Conservation (phyloP, 1,140 invertebrate genomes). For the Brachionus rotundiformis region DNA sequence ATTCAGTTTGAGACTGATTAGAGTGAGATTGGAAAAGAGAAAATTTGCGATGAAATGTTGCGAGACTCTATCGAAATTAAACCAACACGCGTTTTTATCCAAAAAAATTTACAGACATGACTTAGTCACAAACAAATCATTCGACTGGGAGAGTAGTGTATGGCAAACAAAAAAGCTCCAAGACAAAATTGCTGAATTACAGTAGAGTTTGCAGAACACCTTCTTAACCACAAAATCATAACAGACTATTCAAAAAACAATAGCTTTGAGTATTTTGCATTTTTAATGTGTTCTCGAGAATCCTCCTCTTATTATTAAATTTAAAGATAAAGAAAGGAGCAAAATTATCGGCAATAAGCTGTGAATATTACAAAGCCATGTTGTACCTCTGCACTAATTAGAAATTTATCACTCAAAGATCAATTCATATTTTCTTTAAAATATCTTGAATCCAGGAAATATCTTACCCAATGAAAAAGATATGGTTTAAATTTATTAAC, state of each 20-base stretch:
- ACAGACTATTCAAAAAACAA: background rate
- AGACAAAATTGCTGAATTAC: background rate
- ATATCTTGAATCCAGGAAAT: too few species aligned
- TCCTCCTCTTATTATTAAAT: background rate
- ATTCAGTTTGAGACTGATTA: background rate
- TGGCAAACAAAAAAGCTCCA: background rate
- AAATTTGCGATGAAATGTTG: background rate
- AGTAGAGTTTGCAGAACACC: conserved; percentile 6
- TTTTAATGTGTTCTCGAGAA: too few species aligned
- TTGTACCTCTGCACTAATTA: too few species aligned
- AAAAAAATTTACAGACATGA: background rate
- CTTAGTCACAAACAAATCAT: background rate
- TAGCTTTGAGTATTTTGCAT: conserved; percentile 35
- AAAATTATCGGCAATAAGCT: background rate
- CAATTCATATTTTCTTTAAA: too few species aligned
- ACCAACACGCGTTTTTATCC: background rate
- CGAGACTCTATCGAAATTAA: conserved; percentile 2
- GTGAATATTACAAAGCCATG: too few species aligned
- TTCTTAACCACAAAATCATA: background rate
- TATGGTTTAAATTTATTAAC: too few species aligned
- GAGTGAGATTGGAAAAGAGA: background rate
- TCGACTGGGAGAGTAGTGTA: background rate
- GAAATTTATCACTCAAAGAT: too few species aligned
- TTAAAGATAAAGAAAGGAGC: background rate
- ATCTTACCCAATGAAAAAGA: too few species aligned